These are phyloP conservation scores for Drosophila pseudotalamancana DNA, from an alignment of 2,888 invertebrate species.

Conservation along the genomic window DNA sequence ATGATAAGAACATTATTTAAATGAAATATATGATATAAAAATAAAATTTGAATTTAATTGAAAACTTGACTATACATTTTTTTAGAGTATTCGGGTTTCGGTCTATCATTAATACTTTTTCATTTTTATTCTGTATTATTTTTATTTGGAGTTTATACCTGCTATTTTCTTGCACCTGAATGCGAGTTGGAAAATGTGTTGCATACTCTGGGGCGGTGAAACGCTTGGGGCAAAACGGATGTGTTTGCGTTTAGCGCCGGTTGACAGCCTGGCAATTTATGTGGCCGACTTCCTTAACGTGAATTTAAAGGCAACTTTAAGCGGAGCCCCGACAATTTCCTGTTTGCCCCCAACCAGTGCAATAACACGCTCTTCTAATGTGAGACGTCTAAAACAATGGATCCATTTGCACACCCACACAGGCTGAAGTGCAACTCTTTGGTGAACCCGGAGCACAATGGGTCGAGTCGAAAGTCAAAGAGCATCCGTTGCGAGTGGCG, in stretches of 20 bases:
- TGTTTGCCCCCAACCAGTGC: slow-evolving; percentile 49
- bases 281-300: slow-evolving; percentile 51
- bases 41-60: too few relatives aligned
- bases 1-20: too few relatives aligned
- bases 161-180: slow-evolving; percentile 26
- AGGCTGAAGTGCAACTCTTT: slow-evolving; percentile 64
- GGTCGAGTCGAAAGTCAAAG: slow-evolving; percentile 71
- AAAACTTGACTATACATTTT: slow-evolving; percentile 1
- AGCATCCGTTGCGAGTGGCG: slow-evolving; percentile 67
- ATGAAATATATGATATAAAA: too few relatives aligned
- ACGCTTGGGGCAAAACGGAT: slow-evolving; percentile 46
- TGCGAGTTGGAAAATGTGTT: slow-evolving; percentile 37
- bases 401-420: slow-evolving; percentile 63
- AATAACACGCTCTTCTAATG: slow-evolving; percentile 37
- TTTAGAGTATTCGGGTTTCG: too few relatives aligned
- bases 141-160: slow-evolving; percentile 14
- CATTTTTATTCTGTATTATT: too few relatives aligned
- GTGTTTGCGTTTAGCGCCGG: slow-evolving; percentile 67
- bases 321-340: slow-evolving; percentile 51
- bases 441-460: slow-evolving; percentile 45
- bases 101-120: not conserved
- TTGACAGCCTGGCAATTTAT: slow-evolving; percentile 73
- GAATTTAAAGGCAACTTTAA: slow-evolving; percentile 58
- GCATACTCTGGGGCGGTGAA: slow-evolving; percentile 24
- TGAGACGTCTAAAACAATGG: slow-evolving; percentile 62